Evolutionary conservation across 2,888 invertebrate species (phyloP).

Genomic region (Anthoptus insignis): DNA sequence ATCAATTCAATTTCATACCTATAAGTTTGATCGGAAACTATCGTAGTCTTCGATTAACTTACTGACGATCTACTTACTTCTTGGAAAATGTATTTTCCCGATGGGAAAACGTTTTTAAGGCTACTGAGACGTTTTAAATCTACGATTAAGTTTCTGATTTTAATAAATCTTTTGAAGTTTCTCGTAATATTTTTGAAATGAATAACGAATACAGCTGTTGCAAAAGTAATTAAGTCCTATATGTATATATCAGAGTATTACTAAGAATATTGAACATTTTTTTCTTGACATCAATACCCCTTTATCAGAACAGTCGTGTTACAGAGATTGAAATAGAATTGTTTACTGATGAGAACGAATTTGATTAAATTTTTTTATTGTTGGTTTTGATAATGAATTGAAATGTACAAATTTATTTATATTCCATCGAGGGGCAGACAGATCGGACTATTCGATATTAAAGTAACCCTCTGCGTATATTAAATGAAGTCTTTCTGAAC

Average conservation of each 20-base stretch:
- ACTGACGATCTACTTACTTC: constrained; percentile 28
- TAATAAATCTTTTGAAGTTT: not conserved
- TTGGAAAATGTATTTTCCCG: constrained; percentile 20
- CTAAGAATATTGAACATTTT: too few species aligned
- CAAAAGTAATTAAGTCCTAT: too few species aligned
- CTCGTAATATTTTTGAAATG: too few species aligned
- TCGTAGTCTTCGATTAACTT: constrained; percentile 38
- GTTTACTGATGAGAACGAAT: too few species aligned
- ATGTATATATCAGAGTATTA: too few species aligned
- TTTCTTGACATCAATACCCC: not conserved
- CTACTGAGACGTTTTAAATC: not conserved
- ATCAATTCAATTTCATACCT: constrained; percentile 76
- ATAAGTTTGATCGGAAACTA: constrained; percentile 56
- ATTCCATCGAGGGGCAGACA: constrained; percentile 57
- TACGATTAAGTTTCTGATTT: too few species aligned
- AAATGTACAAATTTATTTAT: constrained; percentile 68
- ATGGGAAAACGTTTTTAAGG: not conserved
- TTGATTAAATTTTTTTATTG: constrained; percentile 56
- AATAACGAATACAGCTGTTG: too few species aligned
- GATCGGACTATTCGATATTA: constrained; percentile 65
- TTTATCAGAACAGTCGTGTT: too few species aligned
- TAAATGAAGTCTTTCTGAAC: constrained; percentile 83
- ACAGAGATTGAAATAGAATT: constrained; percentile 14
- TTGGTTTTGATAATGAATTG: constrained; percentile 65
- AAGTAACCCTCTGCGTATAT: constrained; percentile 76